Evolutionary conservation across 2,888 invertebrate species (phyloP).

Genomic region (Poecilus cupreus): DNA sequence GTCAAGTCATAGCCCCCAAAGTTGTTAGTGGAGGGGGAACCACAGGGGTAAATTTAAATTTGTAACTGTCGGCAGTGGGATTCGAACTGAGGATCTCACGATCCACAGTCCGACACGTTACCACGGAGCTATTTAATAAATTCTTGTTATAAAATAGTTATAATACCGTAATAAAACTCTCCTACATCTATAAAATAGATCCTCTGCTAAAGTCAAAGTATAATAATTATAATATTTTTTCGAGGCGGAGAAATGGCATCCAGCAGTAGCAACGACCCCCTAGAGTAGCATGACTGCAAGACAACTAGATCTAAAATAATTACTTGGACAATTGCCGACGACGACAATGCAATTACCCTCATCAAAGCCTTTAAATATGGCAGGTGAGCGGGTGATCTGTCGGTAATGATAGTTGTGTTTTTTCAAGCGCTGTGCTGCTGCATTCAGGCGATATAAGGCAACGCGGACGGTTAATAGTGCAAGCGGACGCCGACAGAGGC

Average conservation of each 20-base stretch:
- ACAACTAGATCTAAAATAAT: constrained; percentile 37
- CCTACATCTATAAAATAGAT: no score
- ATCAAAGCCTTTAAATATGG: constrained; percentile 19
- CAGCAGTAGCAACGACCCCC: constrained; percentile 14
- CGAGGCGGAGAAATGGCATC: background rate
- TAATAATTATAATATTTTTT: no score
- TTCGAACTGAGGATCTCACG: no score
- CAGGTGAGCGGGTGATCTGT: constrained; percentile 44
- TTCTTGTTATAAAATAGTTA: no score
- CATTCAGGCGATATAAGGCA: constrained; percentile 22
- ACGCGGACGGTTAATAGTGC: constrained; percentile 17
- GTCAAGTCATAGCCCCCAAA: no score
- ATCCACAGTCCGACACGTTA: no score
- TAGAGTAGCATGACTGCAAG: constrained; percentile 8
- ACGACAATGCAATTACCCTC: constrained; percentile 46
- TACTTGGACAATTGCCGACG: constrained; percentile 30
- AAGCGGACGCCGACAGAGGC: constrained; percentile 26
- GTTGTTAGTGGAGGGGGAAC: no score
- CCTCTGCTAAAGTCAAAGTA: no score
- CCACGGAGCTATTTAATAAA: no score
- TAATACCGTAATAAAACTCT: no score
- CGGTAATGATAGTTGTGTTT: constrained; percentile 28
- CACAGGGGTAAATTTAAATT: no score
- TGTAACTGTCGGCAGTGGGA: no score
- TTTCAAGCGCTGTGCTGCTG: background rate